These are phyloP conservation scores for Rotaria sp. DNA, from an alignment of 2,888 invertebrate genomes.

Conservation along the genomic window DNA sequence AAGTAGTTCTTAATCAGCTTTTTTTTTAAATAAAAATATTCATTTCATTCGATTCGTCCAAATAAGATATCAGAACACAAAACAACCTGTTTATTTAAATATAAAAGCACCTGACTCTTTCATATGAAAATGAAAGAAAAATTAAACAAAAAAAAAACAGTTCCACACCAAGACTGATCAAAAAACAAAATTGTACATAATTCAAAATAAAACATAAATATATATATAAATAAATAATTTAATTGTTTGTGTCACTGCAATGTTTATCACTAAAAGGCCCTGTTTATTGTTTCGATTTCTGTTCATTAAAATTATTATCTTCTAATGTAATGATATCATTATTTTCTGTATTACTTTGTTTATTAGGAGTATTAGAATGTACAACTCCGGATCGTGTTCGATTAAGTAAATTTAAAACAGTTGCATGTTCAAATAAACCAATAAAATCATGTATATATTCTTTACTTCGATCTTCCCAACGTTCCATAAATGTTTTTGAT, in stretches of 20 bases:
- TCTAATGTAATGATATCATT: background rate
- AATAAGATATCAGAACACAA: no score
- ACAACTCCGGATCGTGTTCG: background rate
- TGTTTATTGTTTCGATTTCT: background rate
- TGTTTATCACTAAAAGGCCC: background rate
- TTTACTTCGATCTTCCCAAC: conserved; percentile 38
- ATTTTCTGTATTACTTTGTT: background rate
- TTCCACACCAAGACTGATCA: no score
- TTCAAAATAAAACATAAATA: background rate
- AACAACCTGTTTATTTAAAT: no score
- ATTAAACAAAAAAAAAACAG: no score
- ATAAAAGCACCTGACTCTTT: no score
- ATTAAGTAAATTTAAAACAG: background rate
- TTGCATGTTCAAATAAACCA: background rate
- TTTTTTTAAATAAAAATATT: no score
- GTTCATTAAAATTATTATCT: background rate
- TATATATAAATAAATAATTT: background rate
- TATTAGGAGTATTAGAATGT: background rate
- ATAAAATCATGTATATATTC: conserved; percentile 40
- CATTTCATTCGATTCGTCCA: no score
- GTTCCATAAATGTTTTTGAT: conserved; percentile 33
- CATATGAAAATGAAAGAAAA: no score
- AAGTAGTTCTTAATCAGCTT: no score
- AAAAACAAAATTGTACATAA: background rate
- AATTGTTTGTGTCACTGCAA: background rate